These are phyloP conservation scores for Rhinoptilus africanus DNA, from an alignment of 2,113 vertebrate species.

Conservation along the genomic window DNA sequence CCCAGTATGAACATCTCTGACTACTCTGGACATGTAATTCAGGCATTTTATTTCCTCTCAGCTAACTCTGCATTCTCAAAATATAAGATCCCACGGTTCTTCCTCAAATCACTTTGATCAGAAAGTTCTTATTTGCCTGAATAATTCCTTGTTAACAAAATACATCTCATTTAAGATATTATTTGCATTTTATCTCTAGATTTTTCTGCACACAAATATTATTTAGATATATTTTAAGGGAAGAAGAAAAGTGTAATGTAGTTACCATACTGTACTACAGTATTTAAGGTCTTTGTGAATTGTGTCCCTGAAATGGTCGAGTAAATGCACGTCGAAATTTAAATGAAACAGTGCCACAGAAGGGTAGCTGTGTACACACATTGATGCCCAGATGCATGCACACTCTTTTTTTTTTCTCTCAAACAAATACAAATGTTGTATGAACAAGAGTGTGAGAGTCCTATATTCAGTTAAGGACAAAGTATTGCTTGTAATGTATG, in stretches of 20 bases:
- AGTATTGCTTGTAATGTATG: not conserved
- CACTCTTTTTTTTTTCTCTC: not conserved
- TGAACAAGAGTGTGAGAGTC: not conserved
- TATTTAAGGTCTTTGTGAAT: not conserved
- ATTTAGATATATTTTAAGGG: not conserved
- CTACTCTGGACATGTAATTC: not conserved
- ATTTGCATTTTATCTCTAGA: not conserved
- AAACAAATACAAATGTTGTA: not conserved
- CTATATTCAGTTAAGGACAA: not conserved
- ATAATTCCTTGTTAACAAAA: not conserved
- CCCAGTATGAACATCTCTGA: not conserved
- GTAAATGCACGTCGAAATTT: not conserved
- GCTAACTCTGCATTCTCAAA: not conserved
- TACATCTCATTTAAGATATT: not conserved
- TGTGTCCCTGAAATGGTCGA: not conserved
- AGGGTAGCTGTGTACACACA: not conserved
- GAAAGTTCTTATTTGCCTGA: not conserved
- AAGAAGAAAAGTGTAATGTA: not conserved
- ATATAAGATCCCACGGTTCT: not conserved
- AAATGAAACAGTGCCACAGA: not conserved
- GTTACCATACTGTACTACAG: not conserved
- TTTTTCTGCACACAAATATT: not conserved
- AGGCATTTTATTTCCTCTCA: not conserved
- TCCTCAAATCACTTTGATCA: not conserved
- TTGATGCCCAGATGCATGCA: not conserved